These are phyloP conservation scores for Ophiothrix spiculata DNA, from an alignment of 35 echinoderm and acorn worm species.

Conservation along the genomic window DNA sequence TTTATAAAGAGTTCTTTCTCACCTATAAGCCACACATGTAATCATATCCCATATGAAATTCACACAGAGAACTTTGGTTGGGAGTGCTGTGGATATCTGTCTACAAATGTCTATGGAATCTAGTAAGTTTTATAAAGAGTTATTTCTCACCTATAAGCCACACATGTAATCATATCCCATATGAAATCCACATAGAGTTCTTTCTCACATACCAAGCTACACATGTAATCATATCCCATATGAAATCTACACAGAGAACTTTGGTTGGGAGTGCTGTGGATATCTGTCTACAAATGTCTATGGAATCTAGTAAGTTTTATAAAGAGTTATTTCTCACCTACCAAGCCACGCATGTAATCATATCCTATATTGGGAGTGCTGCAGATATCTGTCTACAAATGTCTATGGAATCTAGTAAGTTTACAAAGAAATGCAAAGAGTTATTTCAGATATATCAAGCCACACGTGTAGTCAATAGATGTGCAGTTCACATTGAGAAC, in stretches of 20 bases:
- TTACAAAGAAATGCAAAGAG: no score
- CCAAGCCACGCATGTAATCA: slow-evolving; percentile 58
- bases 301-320: slow-evolving; percentile 78
- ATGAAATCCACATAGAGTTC: slow-evolving; percentile 87
- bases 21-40: slow-evolving; percentile 63
- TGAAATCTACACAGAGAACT: slow-evolving; percentile 67
- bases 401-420: slow-evolving; percentile 95
- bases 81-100: slow-evolving; percentile 81
- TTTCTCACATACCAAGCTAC: slow-evolving; percentile 86
- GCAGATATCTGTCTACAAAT: slow-evolving; percentile 95
- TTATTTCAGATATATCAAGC: no score
- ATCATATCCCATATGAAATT: slow-evolving; percentile 69
- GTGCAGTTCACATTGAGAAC: no score
- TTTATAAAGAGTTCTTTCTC: slow-evolving; percentile 77
- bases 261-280: slow-evolving; percentile 67
- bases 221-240: slow-evolving; percentile 42
- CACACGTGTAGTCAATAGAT: no score
- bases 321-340: slow-evolving; percentile 80
- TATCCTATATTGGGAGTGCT: slow-evolving; percentile 45
- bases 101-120: slow-evolving; percentile 99
- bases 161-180: no score
- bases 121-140: slow-evolving; percentile 46
- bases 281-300: slow-evolving; percentile 95
- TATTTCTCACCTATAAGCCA: no score
- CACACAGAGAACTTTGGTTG: slow-evolving; percentile 48